Evolutionary conservation across 2,888 invertebrate species (phyloP).

Genomic region (Epinotia bilunana): DNA sequence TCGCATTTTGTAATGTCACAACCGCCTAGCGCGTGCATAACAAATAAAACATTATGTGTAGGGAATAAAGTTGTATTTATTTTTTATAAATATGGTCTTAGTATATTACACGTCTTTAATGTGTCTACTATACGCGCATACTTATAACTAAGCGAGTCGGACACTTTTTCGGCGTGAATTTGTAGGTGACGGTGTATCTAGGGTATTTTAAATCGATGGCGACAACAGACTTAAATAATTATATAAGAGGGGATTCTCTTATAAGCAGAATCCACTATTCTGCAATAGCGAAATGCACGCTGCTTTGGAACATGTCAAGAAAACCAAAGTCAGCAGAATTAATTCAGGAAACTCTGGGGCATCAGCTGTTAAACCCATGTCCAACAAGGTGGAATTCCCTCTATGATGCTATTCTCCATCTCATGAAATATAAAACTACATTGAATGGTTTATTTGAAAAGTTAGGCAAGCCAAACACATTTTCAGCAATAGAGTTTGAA

Average conservation of each 20-base stretch:
- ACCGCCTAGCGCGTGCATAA: too few relatives aligned
- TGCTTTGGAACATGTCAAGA: conserved; percentile 1
- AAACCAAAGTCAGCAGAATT: background rate
- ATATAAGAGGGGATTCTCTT: background rate
- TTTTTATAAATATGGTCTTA: too few relatives aligned
- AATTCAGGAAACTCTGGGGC: background rate
- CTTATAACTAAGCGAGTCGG: too few relatives aligned
- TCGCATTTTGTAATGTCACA: too few relatives aligned
- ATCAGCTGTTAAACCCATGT: background rate
- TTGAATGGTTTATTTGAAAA: background rate
- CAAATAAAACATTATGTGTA: too few relatives aligned
- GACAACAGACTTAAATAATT: conserved; percentile 6
- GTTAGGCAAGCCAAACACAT: background rate
- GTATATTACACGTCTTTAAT: too few relatives aligned
- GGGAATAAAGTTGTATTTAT: too few relatives aligned
- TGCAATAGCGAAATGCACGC: background rate
- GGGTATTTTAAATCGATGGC: too few relatives aligned
- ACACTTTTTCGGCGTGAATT: too few relatives aligned
- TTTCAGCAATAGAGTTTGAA: background rate
- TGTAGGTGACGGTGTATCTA: too few relatives aligned
- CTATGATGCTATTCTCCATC: background rate
- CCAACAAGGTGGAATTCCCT: background rate
- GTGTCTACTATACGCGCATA: too few relatives aligned
- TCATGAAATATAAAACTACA: background rate
- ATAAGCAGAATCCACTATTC: background rate